A percentile compares a stretch with the other conserved stretches of the same genome.
Evolutionary conservation across 2,888 invertebrate genomes (phyloP).

Genomic region (Melanchra persicariae): DNA sequence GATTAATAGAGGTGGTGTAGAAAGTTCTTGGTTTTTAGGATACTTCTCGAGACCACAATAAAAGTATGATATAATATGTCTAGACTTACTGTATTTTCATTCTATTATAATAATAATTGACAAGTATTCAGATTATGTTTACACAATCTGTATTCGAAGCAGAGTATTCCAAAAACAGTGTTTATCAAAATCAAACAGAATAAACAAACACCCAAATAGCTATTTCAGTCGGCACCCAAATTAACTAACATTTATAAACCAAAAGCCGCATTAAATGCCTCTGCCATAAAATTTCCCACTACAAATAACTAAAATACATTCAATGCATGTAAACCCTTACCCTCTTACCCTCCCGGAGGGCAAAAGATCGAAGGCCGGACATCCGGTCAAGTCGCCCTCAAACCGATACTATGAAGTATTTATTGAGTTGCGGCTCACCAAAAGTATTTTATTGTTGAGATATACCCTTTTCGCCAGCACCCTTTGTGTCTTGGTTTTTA

Average conservation of each 20-base stretch:
- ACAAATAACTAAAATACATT: constrained; percentile 77
- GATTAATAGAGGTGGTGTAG: constrained; percentile 10
- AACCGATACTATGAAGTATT: constrained; percentile 90
- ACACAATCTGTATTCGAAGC: neutral
- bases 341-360: constrained; percentile 78
- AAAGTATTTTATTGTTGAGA: constrained; percentile 89
- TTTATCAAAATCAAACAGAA: neutral
- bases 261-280: constrained; percentile 61
- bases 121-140: neutral
- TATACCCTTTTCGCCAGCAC: constrained; percentile 81
- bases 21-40: neutral
- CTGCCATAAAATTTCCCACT: constrained; percentile 70
- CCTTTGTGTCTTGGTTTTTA: constrained; percentile 67
- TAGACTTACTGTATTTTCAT: neutral
- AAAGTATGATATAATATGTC: neutral
- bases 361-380: constrained; percentile 88
- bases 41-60: neutral
- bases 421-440: constrained; percentile 90
- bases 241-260: constrained; percentile 57
- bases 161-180: neutral
- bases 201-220: constrained; percentile 13
- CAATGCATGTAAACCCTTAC: constrained; percentile 76
- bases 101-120: neutral
- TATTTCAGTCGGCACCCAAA: constrained; percentile 39
- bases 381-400: constrained; percentile 87